Evolutionary conservation across 2,888 invertebrate genomes (phyloP), one percentile per base, ranked within the genome.

Genomic region (Uloborus plumipes): DNA sequence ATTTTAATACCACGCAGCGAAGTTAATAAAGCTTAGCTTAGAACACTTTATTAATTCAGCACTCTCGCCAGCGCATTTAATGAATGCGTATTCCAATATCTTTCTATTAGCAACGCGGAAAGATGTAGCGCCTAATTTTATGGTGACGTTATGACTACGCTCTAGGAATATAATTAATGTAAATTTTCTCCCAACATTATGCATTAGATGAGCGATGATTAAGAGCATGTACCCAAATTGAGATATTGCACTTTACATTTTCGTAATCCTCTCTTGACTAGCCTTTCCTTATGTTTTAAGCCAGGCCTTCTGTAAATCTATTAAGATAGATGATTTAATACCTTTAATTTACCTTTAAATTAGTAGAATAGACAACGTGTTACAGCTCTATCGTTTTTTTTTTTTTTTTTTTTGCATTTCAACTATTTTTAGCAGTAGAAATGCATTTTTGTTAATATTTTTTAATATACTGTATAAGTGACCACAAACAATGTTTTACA

Each of bases 61-160:
- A 18, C 47, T 74, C 73, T 74, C 50, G 31, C 20, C 49, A 67
- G 20, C 55, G 16, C 22, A 31, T 67, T 74, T 80, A 80, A 80
- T 69, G 67, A 67, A 51, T 53, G 62, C 47, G 62, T 58, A 55
- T 67, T 62, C 67, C 80, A 55, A 74, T 80, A 74, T 64, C 64
- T 74, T 69, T 62, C 69, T 69, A 62, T 69, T 69, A 65, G 62
- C 47, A 39, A 6, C 22, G 31, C 16, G 61, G 16, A 20, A 49
- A 50, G 66, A 20, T 80, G 22, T 69, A 55, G 18, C 62, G 53
- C 31, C 39, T 74, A 80, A 80, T 74, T 80, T 80, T 80, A 80
- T 80, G 73, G 74, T 74, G 51, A 53, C 55, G 74, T 31, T 73
- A 55, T 26, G 31, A 49, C 26, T 69, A 39, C 26, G 51, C 51